Conservation (phyloP, 1,140 invertebrate genomes). For the Drosophila pachea region DNA sequence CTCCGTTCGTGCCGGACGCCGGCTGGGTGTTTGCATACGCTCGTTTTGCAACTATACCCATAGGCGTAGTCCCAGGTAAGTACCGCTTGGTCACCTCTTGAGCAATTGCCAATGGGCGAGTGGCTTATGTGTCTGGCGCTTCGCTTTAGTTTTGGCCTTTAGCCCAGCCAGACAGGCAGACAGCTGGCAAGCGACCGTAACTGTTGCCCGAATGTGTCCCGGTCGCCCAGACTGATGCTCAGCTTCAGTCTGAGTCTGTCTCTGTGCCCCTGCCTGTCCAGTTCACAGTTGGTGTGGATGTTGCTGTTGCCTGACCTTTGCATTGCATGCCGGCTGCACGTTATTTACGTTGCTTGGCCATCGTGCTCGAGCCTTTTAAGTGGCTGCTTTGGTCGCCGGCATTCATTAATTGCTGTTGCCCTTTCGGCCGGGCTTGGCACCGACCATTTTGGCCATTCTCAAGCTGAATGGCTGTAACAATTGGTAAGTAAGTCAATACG, state of each 20-base stretch:
- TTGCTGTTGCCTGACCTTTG: constrained; percentile 53
- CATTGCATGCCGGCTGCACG: constrained; percentile 38
- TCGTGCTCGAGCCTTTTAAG: constrained; percentile 50
- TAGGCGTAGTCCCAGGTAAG: background rate
- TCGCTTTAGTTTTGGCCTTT: constrained; percentile 35
- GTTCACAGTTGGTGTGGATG: constrained; percentile 3
- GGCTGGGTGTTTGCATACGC: background rate
- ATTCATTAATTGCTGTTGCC: constrained; percentile 69
- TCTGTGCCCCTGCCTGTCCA: constrained; percentile 9
- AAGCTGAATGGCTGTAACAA: constrained; percentile 31
- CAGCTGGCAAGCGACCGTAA: constrained; percentile 61
- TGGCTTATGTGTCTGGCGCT: constrained; percentile 54
- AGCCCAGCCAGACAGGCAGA: constrained; percentile 34
- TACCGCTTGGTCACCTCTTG: constrained; percentile 17
- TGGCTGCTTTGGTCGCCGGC: constrained; percentile 24
- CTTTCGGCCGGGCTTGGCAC: constrained; percentile 45
- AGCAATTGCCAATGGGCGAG: constrained; percentile 36
- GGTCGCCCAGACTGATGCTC: background rate
- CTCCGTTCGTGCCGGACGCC: background rate
- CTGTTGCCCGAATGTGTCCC: constrained; percentile 28
- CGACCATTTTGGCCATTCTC: constrained; percentile 36
- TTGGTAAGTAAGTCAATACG: constrained; percentile 32
- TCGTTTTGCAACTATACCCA: constrained; percentile 1
- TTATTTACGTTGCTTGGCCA: constrained; percentile 35
- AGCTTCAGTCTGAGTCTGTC: background rate